Evolutionary conservation across 2,888 invertebrate species (phyloP).

Genomic region (Macrosiphum euphorbiae): DNA sequence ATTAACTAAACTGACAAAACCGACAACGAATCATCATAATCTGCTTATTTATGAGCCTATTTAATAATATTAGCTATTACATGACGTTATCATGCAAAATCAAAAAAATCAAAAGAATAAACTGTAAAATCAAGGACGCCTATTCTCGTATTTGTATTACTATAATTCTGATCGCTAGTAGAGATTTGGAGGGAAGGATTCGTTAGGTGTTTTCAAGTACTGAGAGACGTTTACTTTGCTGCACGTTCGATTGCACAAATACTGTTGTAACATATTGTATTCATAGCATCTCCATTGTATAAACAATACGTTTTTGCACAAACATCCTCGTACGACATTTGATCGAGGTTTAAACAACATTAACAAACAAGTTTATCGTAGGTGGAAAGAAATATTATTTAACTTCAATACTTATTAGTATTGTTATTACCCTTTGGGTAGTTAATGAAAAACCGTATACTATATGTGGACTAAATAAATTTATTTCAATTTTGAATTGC

Average conservation of each 20-base stretch:
- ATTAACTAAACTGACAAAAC: background rate
- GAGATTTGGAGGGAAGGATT: background rate
- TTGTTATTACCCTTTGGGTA: background rate
- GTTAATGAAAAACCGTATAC: background rate
- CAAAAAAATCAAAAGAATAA: background rate
- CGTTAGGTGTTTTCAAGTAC: background rate
- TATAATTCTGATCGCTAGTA: background rate
- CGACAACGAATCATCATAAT: background rate
- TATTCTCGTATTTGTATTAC: background rate
- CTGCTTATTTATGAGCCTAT: background rate
- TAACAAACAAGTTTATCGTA: background rate
- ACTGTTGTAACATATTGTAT: background rate
- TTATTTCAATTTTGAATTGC: background rate
- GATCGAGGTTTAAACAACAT: background rate
- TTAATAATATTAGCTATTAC: background rate
- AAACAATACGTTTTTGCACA: background rate
- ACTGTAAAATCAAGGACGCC: background rate
- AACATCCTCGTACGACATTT: background rate
- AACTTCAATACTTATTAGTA: background rate
- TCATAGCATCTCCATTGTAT: background rate
- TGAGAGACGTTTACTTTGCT: background rate
- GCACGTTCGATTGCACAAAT: background rate
- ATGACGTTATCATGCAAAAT: background rate
- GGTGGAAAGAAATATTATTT: background rate
- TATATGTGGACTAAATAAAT: too few relatives aligned